These are phyloP conservation scores for Misgurnus mizolepis DNA, from an alignment of 2,113 vertebrate genomes.

Conservation along the genomic window DNA sequence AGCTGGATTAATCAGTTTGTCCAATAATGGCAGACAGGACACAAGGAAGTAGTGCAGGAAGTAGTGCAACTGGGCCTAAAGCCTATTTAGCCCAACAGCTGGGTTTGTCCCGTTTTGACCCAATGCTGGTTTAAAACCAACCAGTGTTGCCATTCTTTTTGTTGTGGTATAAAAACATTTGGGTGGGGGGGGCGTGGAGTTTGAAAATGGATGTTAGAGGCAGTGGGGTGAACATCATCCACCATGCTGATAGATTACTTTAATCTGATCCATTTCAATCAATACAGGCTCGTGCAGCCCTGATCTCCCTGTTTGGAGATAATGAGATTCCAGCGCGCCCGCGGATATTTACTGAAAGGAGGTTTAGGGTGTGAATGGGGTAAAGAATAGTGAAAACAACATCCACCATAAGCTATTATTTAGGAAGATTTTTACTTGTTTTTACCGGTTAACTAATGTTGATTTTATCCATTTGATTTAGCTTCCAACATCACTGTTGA, in stretches of 20 bases:
- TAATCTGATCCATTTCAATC: constrained; percentile 21
- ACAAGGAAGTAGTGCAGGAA: too few relatives aligned
- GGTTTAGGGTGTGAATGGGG: constrained; percentile 16
- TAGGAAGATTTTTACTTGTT: too few relatives aligned
- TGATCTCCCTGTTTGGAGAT: constrained; percentile 39
- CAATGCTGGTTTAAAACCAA: too few relatives aligned
- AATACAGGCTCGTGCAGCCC: constrained; percentile 25
- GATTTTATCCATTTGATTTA: too few relatives aligned
- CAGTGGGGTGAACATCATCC: constrained; percentile 5
- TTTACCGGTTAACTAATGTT: too few relatives aligned
- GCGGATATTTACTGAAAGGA: constrained; percentile 32
- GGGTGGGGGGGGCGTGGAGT: not conserved
- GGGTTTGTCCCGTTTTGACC: too few relatives aligned
- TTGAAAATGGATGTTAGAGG: not conserved
- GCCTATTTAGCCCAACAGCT: too few relatives aligned
- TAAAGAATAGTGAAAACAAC: constrained; percentile 2
- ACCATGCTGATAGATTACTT: constrained; percentile 40
- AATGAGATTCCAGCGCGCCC: constrained; percentile 38
- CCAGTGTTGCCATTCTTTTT: too few relatives aligned
- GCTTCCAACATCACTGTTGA: too few relatives aligned
- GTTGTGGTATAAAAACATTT: not conserved
- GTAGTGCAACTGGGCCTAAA: too few relatives aligned
- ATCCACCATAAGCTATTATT: not conserved
- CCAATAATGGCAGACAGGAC: too few relatives aligned
- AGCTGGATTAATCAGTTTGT: too few relatives aligned